Percentiles rank a stretch among this genome's conserved stretches.
phyloP scores from a whole-genome alignment of 1,140 invertebrate species.

The Subanguina moxae region DNA sequence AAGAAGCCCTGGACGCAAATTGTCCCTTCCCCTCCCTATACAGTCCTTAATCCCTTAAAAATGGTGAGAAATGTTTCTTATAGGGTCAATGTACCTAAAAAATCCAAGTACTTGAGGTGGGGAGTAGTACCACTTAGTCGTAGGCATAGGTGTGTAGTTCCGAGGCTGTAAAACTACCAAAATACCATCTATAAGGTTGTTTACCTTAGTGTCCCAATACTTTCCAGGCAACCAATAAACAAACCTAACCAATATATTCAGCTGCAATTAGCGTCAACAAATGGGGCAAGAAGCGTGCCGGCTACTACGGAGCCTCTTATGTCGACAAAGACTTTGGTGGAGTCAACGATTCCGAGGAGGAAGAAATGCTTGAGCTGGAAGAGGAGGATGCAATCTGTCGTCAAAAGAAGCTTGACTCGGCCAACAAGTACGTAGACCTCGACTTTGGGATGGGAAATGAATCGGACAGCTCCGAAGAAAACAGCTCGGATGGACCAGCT shows the following conservation, averaged over 20 bases:
- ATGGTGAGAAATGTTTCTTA: no score
- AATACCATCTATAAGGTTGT: no score
- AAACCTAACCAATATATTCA: conserved; percentile 22
- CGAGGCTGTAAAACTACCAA: no score
- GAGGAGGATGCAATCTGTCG: conserved; percentile 33
- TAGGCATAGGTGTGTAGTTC: background rate
- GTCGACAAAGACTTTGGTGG: conserved; percentile 38
- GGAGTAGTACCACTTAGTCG: no score
- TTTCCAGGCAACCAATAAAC: background rate
- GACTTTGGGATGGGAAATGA: conserved; percentile 6
- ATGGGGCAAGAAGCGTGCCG: conserved; percentile 29
- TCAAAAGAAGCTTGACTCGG: conserved; percentile 29
- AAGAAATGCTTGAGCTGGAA: conserved; percentile 41
- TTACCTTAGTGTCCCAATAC: no score
- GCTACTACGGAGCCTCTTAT: conserved; percentile 40
- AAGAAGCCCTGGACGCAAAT: no score
- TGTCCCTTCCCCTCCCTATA: no score
- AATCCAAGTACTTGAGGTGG: no score
- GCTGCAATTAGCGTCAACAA: conserved; percentile 26
- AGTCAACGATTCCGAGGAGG: conserved; percentile 37
- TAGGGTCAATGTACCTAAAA: no score
- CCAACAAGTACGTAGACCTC: conserved; percentile 28
- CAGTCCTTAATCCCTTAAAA: no score
- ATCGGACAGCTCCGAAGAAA: background rate
- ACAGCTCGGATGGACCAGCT: background rate